phyloP scores from a whole-genome alignment of 2,113 vertebrate species.

The Vulpes ferrilata region DNA sequence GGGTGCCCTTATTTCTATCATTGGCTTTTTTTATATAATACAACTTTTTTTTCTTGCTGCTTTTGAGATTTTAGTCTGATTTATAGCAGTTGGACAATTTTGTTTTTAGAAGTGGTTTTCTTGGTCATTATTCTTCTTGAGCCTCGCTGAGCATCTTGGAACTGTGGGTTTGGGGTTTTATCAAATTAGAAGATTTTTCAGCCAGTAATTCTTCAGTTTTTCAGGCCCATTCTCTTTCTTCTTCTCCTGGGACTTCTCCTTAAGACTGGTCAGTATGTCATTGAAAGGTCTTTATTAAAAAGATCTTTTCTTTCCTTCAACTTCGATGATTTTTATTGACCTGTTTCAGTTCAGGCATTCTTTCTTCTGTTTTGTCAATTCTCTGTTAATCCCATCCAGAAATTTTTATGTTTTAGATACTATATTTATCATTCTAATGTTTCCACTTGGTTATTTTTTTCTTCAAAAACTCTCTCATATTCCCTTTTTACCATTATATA shows the following conservation, averaged over 20 bases:
- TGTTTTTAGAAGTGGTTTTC: slow-evolving; percentile 6
- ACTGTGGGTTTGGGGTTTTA: slow-evolving; percentile 44
- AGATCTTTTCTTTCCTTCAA: not conserved
- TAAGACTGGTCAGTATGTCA: not conserved
- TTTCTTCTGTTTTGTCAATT: not conserved
- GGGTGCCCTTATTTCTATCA: not conserved
- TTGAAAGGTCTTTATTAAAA: not conserved
- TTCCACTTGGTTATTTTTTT: not conserved
- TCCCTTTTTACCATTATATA: not conserved
- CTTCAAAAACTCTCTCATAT: not conserved
- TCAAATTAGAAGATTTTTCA: slow-evolving; percentile 48
- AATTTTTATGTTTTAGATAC: not conserved
- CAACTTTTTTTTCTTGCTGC: slow-evolving; percentile 13
- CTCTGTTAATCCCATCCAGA: not conserved
- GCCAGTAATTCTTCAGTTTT: slow-evolving; percentile 21
- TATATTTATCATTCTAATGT: not conserved
- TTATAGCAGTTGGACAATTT: slow-evolving; percentile 47
- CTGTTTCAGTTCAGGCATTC: not conserved
- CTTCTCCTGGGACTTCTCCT: not conserved
- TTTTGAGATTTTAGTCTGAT: slow-evolving; percentile 52
- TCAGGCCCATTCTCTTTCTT: not conserved
- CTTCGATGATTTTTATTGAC: not conserved
- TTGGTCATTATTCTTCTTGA: slow-evolving; percentile 42
- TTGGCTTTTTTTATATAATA: not conserved
- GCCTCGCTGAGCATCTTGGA: slow-evolving; percentile 17